Percentiles rank a stretch among this genome's conserved stretches.
Evolutionary conservation across 2,797 vertebrate species (phyloP).

Genomic region (Platalea minor): DNA sequence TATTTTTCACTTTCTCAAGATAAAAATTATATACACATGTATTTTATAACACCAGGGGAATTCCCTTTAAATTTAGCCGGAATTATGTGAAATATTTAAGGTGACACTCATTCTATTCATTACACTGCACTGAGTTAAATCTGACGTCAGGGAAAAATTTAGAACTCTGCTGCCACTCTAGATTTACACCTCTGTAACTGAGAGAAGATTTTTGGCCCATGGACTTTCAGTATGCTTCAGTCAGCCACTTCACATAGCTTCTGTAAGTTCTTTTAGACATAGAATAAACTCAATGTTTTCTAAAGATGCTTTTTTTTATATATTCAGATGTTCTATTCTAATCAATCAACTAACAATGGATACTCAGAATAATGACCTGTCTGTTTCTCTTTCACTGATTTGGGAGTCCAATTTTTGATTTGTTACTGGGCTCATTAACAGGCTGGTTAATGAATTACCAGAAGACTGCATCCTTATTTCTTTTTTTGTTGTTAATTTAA

Average conservation of each 20-base stretch:
- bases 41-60: background rate
- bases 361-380: background rate
- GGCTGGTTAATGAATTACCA: background rate
- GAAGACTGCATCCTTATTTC: background rate
- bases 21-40: background rate
- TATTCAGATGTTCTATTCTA: background rate
- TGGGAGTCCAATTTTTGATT: background rate
- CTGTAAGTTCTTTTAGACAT: background rate
- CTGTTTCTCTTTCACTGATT: background rate
- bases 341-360: background rate
- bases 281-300: background rate
- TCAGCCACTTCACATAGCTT: background rate
- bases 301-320: background rate
- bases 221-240: background rate
- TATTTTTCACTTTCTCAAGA: background rate
- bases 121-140: background rate
- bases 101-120: background rate
- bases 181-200: background rate
- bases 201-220: background rate
- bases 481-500: background rate
- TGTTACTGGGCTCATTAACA: background rate
- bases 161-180: background rate
- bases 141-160: background rate
- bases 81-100: background rate
- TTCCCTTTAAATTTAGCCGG: background rate